phyloP scores from a whole-genome alignment of 1,140 invertebrate genomes.

The Grapholita molesta region DNA sequence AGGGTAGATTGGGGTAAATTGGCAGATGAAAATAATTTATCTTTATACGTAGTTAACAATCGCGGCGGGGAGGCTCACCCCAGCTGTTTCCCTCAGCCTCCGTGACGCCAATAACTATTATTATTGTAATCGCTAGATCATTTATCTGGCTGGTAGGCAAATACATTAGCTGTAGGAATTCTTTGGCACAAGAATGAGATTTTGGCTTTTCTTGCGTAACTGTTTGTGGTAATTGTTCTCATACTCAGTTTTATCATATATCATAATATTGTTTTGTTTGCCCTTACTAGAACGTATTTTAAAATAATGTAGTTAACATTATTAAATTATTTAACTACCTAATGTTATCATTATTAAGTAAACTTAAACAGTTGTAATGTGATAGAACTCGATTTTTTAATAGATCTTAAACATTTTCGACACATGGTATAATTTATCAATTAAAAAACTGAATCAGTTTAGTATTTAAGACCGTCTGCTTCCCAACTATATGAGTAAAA shows the following conservation, averaged over 20 bases:
- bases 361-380: too few species aligned
- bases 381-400: too few species aligned
- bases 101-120: conserved; percentile 45
- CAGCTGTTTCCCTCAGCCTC: conserved; percentile 49
- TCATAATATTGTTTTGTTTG: background rate
- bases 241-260: background rate
- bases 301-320: background rate
- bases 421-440: too few species aligned
- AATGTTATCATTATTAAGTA: too few species aligned
- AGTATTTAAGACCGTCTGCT: too few species aligned
- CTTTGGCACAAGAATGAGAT: conserved; percentile 2
- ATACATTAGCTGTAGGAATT: conserved; percentile 11
- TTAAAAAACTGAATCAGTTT: too few species aligned
- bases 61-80: conserved; percentile 47
- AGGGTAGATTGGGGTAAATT: conserved; percentile 68
- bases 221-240: conserved; percentile 9
- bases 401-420: too few species aligned
- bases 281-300: too few species aligned
- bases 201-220: conserved; percentile 14
- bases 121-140: conserved; percentile 38
- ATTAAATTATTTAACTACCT: too few species aligned
- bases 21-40: conserved; percentile 73
- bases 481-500: background rate
- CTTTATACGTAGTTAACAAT: conserved; percentile 63
- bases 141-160: conserved; percentile 25